Evolutionary conservation across 2,113 vertebrate species (phyloP), one percentile per base, ranked within the genome.

Genomic region (Chinchilla lanigera): DNA sequence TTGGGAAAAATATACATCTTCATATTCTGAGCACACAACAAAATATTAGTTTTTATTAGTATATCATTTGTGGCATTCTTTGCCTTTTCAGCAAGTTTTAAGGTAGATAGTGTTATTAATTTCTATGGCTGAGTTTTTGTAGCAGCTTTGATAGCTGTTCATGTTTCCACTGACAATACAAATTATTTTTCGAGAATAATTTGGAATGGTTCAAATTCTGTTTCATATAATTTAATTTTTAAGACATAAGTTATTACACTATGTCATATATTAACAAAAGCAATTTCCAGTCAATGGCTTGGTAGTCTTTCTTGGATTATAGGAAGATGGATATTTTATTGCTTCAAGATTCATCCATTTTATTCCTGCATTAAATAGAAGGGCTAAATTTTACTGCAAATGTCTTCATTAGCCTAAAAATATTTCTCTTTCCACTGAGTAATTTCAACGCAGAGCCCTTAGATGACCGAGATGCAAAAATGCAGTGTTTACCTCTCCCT

Each of bases 151-250:
- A 33, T n/a, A 90, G 12, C 4, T 95, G 19, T 54, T 90, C 7
- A 44, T 78, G 7, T 78, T 93, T 81, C 19, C 54, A 71, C 35
- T 85, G 3, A 75, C 44, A 52, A 90, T 73, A 50, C 5, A 58
- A 88, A 73, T 56, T 88, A 63, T 47, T 63, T 75, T 77, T 89
- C 56, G 83, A 82, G 47, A 60, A 73, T 33, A 52, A 67, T 28
- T 82, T 71, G 86, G 19, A 81, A 87, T 35, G 30, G 2, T 80
- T 84, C 73, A 35, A 30, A 58, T 89, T 96, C 90, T 86, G 41
- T 35, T 84, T 94, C 9, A 38, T 75, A 3, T 86, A 17, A 90
- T 24, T 86, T 86, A 89, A 75, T 69, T 93, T 96, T 90, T 63
- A 83, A 81, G 19, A 50, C 28, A 88, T 30, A 83, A 82, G 65